Conservation (phyloP, 1,140 invertebrate species). For the Drosophila chauvacae region DNA sequence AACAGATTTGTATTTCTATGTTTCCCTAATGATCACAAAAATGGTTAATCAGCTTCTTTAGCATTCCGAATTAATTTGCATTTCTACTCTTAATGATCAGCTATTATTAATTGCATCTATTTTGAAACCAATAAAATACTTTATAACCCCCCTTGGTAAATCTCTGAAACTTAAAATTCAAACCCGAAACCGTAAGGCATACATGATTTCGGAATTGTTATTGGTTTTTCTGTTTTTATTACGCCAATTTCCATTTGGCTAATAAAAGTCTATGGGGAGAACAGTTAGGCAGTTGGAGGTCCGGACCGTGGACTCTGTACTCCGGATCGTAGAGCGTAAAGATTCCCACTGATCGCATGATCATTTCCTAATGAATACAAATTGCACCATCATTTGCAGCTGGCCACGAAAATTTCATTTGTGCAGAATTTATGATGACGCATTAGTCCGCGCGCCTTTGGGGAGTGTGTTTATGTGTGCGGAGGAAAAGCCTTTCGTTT, state of each 20-base stretch:
- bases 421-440: conserved; percentile 56
- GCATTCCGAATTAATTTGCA: conserved; percentile 2
- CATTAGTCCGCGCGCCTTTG: conserved; percentile 52
- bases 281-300: conserved; percentile 23
- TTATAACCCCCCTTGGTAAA: background rate
- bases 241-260: conserved; percentile 5
- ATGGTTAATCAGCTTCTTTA: background rate
- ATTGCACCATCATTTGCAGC: conserved; percentile 58
- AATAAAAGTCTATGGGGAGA: conserved; percentile 15
- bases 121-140: background rate
- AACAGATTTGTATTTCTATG: background rate
- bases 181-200: background rate
- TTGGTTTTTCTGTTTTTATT: conserved; percentile 14
- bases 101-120: conserved; percentile 21
- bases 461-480: background rate
- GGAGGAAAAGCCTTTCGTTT: background rate
- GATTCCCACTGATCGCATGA: conserved; percentile 31
- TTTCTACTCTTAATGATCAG: conserved; percentile 6
- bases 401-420: conserved; percentile 66
- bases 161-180: background rate
- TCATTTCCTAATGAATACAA: conserved; percentile 71
- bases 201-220: conserved; percentile 32
- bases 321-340: conserved; percentile 13
- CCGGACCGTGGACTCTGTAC: background rate
- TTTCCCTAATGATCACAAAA: conserved; percentile 2